Evolutionary conservation across 2,113 vertebrate genomes (phyloP).

Genomic region (Columba livia): DNA sequence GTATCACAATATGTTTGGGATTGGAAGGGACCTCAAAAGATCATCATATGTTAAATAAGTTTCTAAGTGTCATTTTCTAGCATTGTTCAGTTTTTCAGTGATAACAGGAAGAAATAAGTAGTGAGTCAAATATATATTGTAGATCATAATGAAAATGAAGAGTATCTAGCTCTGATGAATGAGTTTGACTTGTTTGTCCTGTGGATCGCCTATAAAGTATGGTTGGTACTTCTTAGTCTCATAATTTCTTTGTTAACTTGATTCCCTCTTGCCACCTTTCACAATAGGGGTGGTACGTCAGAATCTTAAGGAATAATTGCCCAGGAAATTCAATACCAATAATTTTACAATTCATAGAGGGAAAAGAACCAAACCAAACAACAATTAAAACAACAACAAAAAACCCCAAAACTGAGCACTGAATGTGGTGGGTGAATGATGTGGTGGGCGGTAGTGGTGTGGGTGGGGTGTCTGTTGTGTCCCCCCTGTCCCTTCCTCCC

Average conservation of each 20-base stretch:
- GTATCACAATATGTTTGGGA: too few species aligned
- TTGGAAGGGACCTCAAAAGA: too few species aligned
- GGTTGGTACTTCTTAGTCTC: background rate
- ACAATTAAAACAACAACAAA: too few species aligned
- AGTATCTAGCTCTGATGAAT: background rate
- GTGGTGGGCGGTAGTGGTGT: background rate
- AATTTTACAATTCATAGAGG: background rate
- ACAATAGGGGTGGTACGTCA: background rate
- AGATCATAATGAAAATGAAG: background rate
- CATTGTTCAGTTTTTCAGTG: background rate
- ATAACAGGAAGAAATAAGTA: background rate
- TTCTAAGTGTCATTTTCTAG: background rate
- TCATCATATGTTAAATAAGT: background rate
- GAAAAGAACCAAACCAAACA: background rate
- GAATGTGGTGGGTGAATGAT: background rate
- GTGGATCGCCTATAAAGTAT: background rate
- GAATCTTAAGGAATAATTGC: background rate
- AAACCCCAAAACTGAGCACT: background rate
- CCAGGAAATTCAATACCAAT: background rate
- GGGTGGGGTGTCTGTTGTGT: background rate
- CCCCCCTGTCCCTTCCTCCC: rapidly evolving
- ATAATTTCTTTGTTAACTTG: background rate
- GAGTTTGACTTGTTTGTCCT: background rate
- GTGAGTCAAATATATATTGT: background rate
- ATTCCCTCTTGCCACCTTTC: background rate